Conservation (phyloP, 2,888 invertebrate genomes). For the Campoplex nolae region DNA sequence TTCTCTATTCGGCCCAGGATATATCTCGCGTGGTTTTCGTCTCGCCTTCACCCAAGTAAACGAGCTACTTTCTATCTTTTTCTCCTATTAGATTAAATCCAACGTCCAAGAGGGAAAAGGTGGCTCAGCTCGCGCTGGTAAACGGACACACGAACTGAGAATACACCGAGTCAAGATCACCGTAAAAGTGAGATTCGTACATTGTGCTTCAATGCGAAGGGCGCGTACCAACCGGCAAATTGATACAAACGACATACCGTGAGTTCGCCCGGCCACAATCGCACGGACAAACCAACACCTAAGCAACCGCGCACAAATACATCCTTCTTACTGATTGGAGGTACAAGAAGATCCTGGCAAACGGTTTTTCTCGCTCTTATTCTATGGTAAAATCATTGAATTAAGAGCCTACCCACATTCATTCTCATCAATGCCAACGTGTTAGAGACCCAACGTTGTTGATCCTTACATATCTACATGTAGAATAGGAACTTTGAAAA, state of each 20-base stretch:
- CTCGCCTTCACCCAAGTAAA: constrained; percentile 25
- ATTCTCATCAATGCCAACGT: constrained; percentile 54
- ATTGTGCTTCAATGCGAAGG: constrained; percentile 28
- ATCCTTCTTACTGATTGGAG: constrained; percentile 65
- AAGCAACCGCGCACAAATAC: constrained; percentile 17
- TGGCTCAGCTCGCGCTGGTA: not conserved
- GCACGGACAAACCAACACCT: constrained; percentile 7
- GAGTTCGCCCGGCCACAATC: constrained; percentile 65
- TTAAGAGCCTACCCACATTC: constrained; percentile 66
- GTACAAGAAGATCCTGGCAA: constrained; percentile 67
- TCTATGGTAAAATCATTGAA: constrained; percentile 67
- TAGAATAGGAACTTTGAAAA: not conserved
- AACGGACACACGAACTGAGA: constrained; percentile 2
- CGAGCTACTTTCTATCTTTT: constrained; percentile 55
- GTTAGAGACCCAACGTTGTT: not conserved
- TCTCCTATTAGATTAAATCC: constrained; percentile 79
- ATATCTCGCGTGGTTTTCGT: constrained; percentile 57
- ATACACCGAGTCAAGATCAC: constrained; percentile 21
- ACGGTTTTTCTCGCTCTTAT: constrained; percentile 64
- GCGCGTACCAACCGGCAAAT: constrained; percentile 72
- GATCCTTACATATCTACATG: not conserved
- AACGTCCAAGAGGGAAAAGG: constrained; percentile 60
- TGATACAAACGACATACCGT: constrained; percentile 80
- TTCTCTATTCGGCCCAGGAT: constrained; percentile 38
- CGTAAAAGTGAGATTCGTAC: constrained; percentile 62